Evolutionary conservation across 2,113 vertebrate species (phyloP).

Genomic region (Bos javanicus): DNA sequence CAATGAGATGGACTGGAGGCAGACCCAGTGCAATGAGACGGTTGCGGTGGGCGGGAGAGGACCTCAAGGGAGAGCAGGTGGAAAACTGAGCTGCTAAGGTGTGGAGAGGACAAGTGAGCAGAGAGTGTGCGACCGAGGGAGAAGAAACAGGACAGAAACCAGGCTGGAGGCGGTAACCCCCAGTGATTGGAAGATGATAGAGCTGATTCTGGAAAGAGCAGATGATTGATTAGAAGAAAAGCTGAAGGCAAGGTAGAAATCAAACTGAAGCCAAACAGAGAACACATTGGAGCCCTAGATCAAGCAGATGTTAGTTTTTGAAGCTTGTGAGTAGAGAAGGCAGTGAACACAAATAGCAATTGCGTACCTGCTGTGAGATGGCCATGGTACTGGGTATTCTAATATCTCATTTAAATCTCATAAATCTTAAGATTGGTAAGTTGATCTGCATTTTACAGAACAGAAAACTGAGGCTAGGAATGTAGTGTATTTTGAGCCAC

Average conservation of each 20-base stretch:
- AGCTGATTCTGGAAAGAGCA: neutral
- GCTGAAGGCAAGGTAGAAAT: neutral
- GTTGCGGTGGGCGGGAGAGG: accelerated
- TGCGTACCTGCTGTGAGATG: accelerated
- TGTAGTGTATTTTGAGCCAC: neutral
- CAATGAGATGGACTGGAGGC: neutral
- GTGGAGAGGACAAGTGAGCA: too few species aligned
- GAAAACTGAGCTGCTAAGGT: neutral
- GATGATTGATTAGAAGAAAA: neutral
- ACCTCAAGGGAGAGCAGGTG: neutral
- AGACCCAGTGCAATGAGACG: accelerated
- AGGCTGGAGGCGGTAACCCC: accelerated
- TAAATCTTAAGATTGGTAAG: neutral
- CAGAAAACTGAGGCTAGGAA: neutral
- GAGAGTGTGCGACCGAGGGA: accelerated
- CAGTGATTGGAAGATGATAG: accelerated
- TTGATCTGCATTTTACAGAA: neutral
- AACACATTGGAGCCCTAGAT: neutral
- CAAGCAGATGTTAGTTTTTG: accelerated
- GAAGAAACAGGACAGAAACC: accelerated
- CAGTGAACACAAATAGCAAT: neutral
- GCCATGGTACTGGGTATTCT: too few species aligned
- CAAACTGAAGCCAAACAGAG: neutral
- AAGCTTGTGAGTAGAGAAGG: neutral
- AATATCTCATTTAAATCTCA: neutral